A percentile compares a stretch with the other conserved stretches of the same genome.
These are phyloP conservation scores for Pollenia angustigena DNA, from an alignment of 2,888 invertebrate genomes.

Conservation along the genomic window DNA sequence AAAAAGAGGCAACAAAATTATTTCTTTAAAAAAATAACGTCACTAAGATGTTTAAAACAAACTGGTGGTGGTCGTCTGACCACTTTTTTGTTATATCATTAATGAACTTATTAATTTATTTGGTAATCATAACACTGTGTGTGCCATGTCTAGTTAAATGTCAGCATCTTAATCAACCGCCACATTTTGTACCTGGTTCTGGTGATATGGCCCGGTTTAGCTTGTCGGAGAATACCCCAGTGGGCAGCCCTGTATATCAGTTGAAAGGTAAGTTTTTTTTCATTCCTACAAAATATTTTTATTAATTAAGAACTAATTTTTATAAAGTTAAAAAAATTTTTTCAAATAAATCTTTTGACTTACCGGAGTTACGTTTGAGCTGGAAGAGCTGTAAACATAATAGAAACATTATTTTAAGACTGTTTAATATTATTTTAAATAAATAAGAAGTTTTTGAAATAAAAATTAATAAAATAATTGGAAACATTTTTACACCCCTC, in stretches of 20 bases:
- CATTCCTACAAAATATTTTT: neutral
- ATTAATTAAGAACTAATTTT: neutral
- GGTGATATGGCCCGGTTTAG: conserved; percentile 92
- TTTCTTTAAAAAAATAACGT: neutral
- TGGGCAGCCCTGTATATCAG: conserved; percentile 91
- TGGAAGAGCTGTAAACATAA: neutral
- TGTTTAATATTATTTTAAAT: neutral
- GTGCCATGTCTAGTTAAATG: conserved; percentile 76
- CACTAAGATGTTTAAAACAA: conserved; percentile 39
- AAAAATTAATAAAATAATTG: too few relatives aligned
- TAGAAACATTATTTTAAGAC: too few relatives aligned
- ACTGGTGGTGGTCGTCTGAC: conserved; percentile 66
- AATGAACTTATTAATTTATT: conserved; percentile 55
- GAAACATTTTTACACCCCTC: too few relatives aligned
- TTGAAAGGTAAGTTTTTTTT: conserved; percentile 86
- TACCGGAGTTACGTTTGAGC: neutral
- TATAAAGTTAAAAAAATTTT: neutral
- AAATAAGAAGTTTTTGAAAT: too few relatives aligned
- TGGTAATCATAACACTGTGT: conserved; percentile 51
- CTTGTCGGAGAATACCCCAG: conserved; percentile 89
- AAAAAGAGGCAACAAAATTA: conserved; percentile 20
- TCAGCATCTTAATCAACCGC: conserved; percentile 89
- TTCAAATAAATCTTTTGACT: neutral
- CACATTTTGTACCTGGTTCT: conserved; percentile 89
- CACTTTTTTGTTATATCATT: conserved; percentile 66